phyloP scores from a whole-genome alignment of 2,113 vertebrate genomes.

The Phyllostomus hastatus region DNA sequence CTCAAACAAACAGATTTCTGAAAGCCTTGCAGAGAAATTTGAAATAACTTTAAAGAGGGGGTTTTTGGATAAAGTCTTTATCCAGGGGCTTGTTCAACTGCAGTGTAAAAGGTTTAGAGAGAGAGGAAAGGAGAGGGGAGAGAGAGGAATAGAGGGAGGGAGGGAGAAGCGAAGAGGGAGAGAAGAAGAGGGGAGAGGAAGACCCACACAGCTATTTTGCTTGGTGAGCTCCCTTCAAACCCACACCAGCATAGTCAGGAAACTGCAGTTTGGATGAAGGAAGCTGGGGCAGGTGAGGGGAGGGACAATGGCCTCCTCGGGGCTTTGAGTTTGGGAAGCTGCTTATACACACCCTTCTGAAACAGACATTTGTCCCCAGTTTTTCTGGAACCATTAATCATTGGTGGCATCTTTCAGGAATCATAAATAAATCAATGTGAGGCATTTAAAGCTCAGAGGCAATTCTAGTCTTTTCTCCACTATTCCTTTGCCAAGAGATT shows the following conservation, averaged over 20 bases:
- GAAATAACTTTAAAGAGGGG: slow-evolving; percentile 99
- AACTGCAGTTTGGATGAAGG: slow-evolving; percentile 77
- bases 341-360: not conserved
- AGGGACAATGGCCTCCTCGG: not conserved
- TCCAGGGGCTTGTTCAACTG: slow-evolving; percentile 96
- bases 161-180: slow-evolving; percentile 55
- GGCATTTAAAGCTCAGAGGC: not conserved
- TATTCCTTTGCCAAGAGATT: slow-evolving; percentile 20
- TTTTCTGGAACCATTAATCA: slow-evolving; percentile 67
- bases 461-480: not conserved
- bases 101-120: slow-evolving; percentile 93
- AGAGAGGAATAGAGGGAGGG: slow-evolving; percentile 64
- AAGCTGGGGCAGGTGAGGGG: slow-evolving; percentile 67
- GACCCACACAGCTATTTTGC: slow-evolving; percentile 79
- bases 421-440: slow-evolving; percentile 15
- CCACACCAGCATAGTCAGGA: slow-evolving; percentile 76
- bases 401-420: slow-evolving; percentile 26
- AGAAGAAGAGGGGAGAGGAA: slow-evolving; percentile 66
- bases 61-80: slow-evolving; percentile 93
- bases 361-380: slow-evolving; percentile 69
- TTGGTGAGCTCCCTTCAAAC: slow-evolving; percentile 80
- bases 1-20: slow-evolving; percentile 99
- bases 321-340: not conserved
- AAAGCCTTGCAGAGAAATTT: slow-evolving; percentile 99
- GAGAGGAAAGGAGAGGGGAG: slow-evolving; percentile 79